Evolutionary conservation across 2,113 vertebrate genomes (phyloP), one percentile per base, ranked within the genome.

Genomic region (Zonotrichia leucophrys): DNA sequence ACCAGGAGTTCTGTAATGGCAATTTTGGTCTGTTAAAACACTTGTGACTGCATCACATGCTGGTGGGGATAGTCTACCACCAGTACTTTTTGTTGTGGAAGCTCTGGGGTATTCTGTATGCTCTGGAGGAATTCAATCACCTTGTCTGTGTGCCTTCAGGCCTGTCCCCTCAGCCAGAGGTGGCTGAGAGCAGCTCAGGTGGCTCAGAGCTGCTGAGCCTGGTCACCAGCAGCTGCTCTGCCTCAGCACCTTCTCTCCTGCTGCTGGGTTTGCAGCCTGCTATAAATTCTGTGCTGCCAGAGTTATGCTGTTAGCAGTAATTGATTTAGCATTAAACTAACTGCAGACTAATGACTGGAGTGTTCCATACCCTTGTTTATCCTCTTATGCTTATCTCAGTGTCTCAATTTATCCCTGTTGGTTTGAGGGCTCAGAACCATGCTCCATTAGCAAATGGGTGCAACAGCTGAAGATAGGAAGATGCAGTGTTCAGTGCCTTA

Each of bases 291-390:
- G 24, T 78, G 76, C 86, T 94, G 73, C 60, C 63, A 66, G 62
- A 68, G 55, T 81, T 83, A 33, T 86, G 83, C 83, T 93, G 85
- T 59, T 90, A 78, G 76, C 83, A 81, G 89, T 90, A 93, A 97
- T 81, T 90, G 92, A 96, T 96, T 96, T 83, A 94, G 83, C 89
- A 78, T 92, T 95, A 93, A 94, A 66, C 86, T 87, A 89, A 72
- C 64, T 83, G 80, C 85, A 91, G 89, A 75, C 55, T 93, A 95
- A 92, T 93, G 92, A 73, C 72, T 86, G 7, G 82, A 93, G 83
- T 74, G 83, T 86, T 63, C 88, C 73, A 90, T 59, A 74, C 63
- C 80, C 76, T 77, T 90, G 73, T 87, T 96, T 93, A 92, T 92
- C 89, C 86, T 93, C 86, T 89, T 86, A 62, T 4, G 39, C 68